Conservation (phyloP, 2,113 vertebrate species). For the Prunella himalayana region DNA sequence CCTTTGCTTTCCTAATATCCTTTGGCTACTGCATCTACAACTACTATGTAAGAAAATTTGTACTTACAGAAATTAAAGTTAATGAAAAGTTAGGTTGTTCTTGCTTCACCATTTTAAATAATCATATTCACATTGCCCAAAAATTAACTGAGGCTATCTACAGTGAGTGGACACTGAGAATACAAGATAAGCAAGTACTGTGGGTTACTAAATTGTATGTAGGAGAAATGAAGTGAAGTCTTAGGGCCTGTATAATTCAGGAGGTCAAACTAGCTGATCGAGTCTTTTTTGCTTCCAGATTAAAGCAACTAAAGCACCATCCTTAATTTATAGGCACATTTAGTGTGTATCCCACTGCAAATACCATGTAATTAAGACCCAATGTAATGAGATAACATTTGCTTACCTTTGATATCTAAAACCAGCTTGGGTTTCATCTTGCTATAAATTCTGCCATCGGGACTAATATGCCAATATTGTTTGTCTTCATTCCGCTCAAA, state of each 20-base stretch:
- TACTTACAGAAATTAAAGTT: not conserved
- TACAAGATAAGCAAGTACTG: conserved; percentile 45
- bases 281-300: conserved; percentile 12
- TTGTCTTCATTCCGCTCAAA: conserved; percentile 78
- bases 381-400: conserved; percentile 42
- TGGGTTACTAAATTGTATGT: not conserved
- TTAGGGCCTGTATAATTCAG: conserved; percentile 7
- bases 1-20: not conserved
- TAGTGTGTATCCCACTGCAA: conserved; percentile 6
- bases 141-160: conserved; percentile 23
- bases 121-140: not conserved
- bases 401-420: conserved; percentile 95
- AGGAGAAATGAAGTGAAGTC: not conserved
- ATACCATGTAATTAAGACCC: conserved; percentile 22
- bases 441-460: conserved; percentile 83
- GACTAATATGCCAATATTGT: conserved; percentile 86
- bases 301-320: conserved; percentile 24
- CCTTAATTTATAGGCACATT: conserved; percentile 30
- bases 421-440: conserved; percentile 85
- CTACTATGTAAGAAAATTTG: not conserved
- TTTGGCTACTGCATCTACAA: not conserved
- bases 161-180: conserved; percentile 17
- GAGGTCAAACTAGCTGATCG: conserved; percentile 28
- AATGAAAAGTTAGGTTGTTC: conserved; percentile 31
- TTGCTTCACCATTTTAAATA: conserved; percentile 23